Base-by-base conservation (phyloP, 2,113 vertebrate genomes). In the Sterna hirundo region DNA sequence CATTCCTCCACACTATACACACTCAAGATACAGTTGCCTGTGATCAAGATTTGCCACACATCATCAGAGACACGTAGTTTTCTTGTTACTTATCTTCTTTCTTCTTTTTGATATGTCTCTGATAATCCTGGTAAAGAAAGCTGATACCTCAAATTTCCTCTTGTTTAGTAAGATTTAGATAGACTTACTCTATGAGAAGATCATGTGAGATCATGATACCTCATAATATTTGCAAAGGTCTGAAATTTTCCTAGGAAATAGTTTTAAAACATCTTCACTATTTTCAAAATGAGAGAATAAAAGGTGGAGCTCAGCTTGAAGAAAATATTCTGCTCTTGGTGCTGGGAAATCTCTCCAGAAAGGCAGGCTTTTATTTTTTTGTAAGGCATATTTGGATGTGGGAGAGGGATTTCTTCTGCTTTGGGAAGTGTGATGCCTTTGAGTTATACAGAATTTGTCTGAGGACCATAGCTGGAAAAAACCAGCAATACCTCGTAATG, bases 401-500 rank as follows among this genome's bases (percentile, higher is more conserved):
- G 21, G 34, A 77, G 71, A 92, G 17, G 15, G 3, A 57, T 88
- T 93, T 83, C 9, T 70, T 90, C 30, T 75, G 58, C 23, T 90
- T 78, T 74, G 38, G 15, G 38, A 88, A 42, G 4, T 26, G 21
- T 42, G 29, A 62, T 83, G 46, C 46, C 51, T 86, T 90, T 90
- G 40, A 92, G 61, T 77, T 54, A 10, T 5, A 38, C 9, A 34
- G 54, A 80, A 77, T 58, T 91, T 79, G 21, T 82, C 10, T 44
- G 72, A 71, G 20, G 25, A 65, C 25, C 26, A 25, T 54, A 72
- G 6, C 19, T 36, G 19, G 16, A 8, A 64, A 75, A 60, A 79
- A 44, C 2, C 1, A 54, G 27, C 1, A 2, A 5, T 69, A 70
- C 15, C 27, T 80, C 6, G 0, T 80, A 71, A 46, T 38, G 27